A percentile compares a stretch with the other conserved stretches of the same genome.
phyloP scores from a whole-genome alignment of 2,113 vertebrate genomes.

The Diadophis punctatus region DNA sequence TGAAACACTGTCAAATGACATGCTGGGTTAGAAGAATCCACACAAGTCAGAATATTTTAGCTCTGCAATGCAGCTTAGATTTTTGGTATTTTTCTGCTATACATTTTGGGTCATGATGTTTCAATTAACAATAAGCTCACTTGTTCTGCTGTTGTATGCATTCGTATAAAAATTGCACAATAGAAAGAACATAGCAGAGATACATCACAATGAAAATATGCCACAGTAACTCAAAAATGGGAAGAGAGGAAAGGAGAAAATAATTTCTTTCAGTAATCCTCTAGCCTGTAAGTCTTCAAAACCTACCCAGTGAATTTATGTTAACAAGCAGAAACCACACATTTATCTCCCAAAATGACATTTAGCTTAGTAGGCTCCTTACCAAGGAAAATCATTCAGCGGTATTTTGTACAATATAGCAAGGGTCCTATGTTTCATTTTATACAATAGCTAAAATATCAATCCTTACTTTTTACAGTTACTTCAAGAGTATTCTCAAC shows the following conservation, averaged over 20 bases:
- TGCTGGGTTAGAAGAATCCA: not conserved
- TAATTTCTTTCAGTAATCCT: not conserved
- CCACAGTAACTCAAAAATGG: not conserved
- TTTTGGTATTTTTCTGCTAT: not conserved
- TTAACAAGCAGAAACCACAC: not conserved
- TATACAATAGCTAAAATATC: not conserved
- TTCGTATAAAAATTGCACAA: slow-evolving; percentile 5
- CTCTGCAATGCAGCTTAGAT: not conserved
- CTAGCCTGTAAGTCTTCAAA: not conserved
- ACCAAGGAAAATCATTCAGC: not conserved
- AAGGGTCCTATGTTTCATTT: not conserved
- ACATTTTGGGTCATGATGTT: not conserved
- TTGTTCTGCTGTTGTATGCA: not conserved
- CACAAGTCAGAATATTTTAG: not conserved
- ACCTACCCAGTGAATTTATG: not conserved
- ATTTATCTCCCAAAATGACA: not conserved
- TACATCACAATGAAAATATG: not conserved
- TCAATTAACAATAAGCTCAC: slow-evolving; percentile 5
- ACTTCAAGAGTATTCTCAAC: not conserved
- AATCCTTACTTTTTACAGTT: not conserved
- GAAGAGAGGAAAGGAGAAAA: not conserved
- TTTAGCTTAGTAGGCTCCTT: not conserved
- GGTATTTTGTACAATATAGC: not conserved
- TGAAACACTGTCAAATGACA: not conserved
- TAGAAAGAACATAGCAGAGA: not conserved